Conservation (phyloP, 2,113 vertebrate species). For the Lutjanus erythropterus region DNA sequence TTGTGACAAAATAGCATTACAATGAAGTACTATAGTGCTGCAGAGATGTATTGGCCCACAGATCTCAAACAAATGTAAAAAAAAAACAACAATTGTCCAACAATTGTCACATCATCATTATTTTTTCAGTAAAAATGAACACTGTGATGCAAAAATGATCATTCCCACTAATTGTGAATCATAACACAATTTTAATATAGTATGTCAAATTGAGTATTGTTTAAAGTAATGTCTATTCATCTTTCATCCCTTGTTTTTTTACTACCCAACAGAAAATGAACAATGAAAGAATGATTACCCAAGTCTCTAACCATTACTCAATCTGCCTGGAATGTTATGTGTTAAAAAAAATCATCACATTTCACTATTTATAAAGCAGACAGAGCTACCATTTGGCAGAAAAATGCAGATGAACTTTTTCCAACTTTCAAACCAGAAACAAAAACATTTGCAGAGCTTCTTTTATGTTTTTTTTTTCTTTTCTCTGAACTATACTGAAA, state of each 20-base stretch:
- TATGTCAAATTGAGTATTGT: not conserved
- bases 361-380: slow-evolving; percentile 6
- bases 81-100: too few species aligned
- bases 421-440: slow-evolving; percentile 35
- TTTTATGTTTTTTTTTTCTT: slow-evolving; percentile 3
- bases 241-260: not conserved
- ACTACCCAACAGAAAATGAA: not conserved
- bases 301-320: slow-evolving; percentile 15
- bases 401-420: slow-evolving; percentile 30
- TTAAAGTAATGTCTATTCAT: not conserved
- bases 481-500: slow-evolving; percentile 41
- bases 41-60: too few species aligned
- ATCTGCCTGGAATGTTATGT: slow-evolving; percentile 35
- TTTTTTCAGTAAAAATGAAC: too few species aligned
- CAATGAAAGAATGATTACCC: not conserved
- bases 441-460: slow-evolving; percentile 37
- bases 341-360: slow-evolving; percentile 10
- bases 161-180: too few species aligned
- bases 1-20: too few species aligned
- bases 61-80: too few species aligned
- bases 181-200: too few species aligned
- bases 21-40: too few species aligned
- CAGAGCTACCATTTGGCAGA: slow-evolving; percentile 1
- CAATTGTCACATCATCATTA: too few species aligned
- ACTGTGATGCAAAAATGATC: too few species aligned